Base-by-base conservation (phyloP, 2,888 invertebrate species). In the Crossocerus cetratus region DNA sequence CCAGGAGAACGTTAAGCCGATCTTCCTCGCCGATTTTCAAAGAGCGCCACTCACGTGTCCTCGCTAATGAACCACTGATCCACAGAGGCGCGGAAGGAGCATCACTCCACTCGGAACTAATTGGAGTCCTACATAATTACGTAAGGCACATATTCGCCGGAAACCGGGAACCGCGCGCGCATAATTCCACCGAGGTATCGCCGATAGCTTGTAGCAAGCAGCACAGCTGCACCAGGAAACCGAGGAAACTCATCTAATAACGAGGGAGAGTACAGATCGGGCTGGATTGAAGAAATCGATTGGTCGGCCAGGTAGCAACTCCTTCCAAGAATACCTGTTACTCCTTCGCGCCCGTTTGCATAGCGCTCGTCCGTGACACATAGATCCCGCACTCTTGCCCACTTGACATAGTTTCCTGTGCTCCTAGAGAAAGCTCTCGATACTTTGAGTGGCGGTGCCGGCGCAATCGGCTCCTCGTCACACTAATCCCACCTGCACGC, bases 41-140 rank as follows among this genome's bases (percentile, higher is more conserved):
- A 49, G 4, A 49, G 3, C 49, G 16, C 14, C 14, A 49, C 16
- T 49, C 8, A 49, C 14, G 14, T 0, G 49, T 49, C 14, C 16
- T n/a, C 49, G 14, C 49, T 49, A 16, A 16, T 49, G 44, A 57
- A 57, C 53, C 53, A 59, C 59, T 67, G 44, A 67, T 62, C 53
- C 14, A 16, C 16, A 64, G 21, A 23, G 43, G 22, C 21, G 42
- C 55, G 43, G n/a, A 43, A 5, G 22, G 58, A 21, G 4, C 1
- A 55, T 54, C 20, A 44, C 23, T 62, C 23, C 44, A 68, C 58
- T 68, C 20, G 71, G 23, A 59, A 54, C 58, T 71, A 71, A 71
- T 68, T 68, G 59, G 58, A 23, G n/a, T 54, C 44, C 44, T 57
- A 59, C 62, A 58, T 58, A 68, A 71, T 71, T 71, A 58, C 54